Evolutionary conservation across 2,888 invertebrate species (phyloP), one percentile per base, ranked within the genome.

Genomic region (Drosophila nr. perissopoda): DNA sequence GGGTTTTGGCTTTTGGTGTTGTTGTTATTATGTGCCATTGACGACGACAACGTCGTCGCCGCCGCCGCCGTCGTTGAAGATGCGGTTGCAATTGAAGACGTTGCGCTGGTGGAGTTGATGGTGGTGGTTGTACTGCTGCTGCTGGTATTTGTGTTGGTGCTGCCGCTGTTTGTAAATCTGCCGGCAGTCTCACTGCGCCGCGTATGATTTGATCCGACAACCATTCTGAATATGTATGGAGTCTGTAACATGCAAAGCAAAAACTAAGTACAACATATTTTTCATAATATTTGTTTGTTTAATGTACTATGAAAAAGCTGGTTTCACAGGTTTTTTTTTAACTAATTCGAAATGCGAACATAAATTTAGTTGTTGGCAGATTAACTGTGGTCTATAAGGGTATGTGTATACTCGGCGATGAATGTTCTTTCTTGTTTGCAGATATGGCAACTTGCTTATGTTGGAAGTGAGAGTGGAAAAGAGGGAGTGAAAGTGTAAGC

Each of bases 141-240:
- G 65, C 38, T 75, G 70, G 40, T 74, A 66, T 68, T 70, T 33
- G 63, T 71, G 61, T 60, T 66, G 40, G 29, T 62, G 58, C 38
- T 76, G 84, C 71, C 70, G 68, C 33, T 76, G 74, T 40, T 91
- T 74, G 84, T 79, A 88, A 83, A 91, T 88, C 91, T 91, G 79
- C 85, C 91, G 87, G 89, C 90, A 91, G 92, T 91, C 83, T 93
- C 93, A 91, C 92, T 86, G 79, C 92, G 92, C 75, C 93, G 92
- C 82, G 91, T 91, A 74, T 92, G 92, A 91, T 92, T 92, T 76
- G 93, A 93, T 71, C 92, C 93, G 90, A 93, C 93, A 90, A 93
- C 93, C 93, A 93, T 93, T 92, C 83, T 88, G 89, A 70, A 68
- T 74, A 33, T 65, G 27, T 74, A n/a, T 78, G 80, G 80, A 85